These are phyloP conservation scores for Acanthurus leucopareius DNA, from an alignment of 2,797 vertebrate species.

Conservation along the genomic window DNA sequence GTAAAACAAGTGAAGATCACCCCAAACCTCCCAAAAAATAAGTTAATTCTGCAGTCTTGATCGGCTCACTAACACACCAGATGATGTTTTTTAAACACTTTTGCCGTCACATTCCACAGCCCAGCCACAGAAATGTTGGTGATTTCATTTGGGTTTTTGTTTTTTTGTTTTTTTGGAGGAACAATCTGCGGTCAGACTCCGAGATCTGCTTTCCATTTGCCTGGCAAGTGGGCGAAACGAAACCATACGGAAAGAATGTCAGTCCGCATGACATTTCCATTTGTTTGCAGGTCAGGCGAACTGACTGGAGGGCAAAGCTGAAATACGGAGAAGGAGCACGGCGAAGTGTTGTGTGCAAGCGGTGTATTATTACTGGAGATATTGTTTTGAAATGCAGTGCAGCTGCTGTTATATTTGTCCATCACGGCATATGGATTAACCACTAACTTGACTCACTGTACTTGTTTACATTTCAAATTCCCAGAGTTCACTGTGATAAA, in stretches of 20 bases:
- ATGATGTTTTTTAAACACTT: constrained; percentile 56
- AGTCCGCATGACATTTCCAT: constrained; percentile 70
- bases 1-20: constrained; percentile 13
- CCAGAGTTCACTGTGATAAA: constrained; percentile 22
- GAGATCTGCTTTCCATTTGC: constrained; percentile 77
- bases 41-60: constrained; percentile 4
- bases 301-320: constrained; percentile 44
- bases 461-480: constrained; percentile 58
- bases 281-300: constrained; percentile 65
- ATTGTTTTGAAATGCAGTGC: constrained; percentile 47
- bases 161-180: constrained; percentile 46
- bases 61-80: constrained; percentile 32
- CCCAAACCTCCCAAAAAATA: background rate
- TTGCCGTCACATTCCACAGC: constrained; percentile 69
- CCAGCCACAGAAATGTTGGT: constrained; percentile 77
- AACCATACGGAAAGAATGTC: constrained; percentile 70
- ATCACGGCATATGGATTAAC: constrained; percentile 32
- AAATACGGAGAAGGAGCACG: constrained; percentile 30
- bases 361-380: constrained; percentile 39
- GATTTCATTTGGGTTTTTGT: constrained; percentile 66
- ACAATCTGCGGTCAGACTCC: constrained; percentile 73
- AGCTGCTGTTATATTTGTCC: constrained; percentile 36
- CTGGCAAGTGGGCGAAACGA: constrained; percentile 66
- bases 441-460: constrained; percentile 54
- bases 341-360: constrained; percentile 20